Base-by-base conservation (phyloP, 2,888 invertebrate species). In the Acronicta leporina region DNA sequence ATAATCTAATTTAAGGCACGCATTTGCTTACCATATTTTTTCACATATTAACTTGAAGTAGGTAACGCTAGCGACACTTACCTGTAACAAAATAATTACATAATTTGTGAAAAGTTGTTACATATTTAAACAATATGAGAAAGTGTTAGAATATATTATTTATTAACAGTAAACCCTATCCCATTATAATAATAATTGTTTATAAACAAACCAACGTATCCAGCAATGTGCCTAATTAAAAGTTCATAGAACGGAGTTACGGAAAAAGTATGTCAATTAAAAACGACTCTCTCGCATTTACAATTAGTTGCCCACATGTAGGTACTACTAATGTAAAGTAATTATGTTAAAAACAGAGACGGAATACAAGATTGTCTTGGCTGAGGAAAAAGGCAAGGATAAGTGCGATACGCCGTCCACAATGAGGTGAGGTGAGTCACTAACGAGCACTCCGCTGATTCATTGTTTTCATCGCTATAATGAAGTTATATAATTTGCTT, bases 381-480 rank as follows among this genome's bases (percentile, higher is more conserved):
- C 41, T 52, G 52, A 60, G 72, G 62, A 58, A 71, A 52, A 62
- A 58, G 52, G 53, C 38, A 59, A 71, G 75, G 56, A 70, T 64
- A 66, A 75, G 57, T 51, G 58, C 75, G 48, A 71, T 62, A 56
- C 63, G 58, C 53, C 70, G 56, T 71, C 60, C 66, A 76, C 77
- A 66, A 70, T 65, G 63, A 63, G 50, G 47, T 52, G 48, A 65
- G 48, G 73, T 90, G 90, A 91, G 63, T 92, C 90, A 91, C 79
- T 87, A 86, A 89, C 83, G 81, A 87, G 81, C 80, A 66, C 75
- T 62, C 63, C 60, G 80, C 74, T 91, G 91, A 90, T 85, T 90
- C 91, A 91, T 89, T 91, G 87, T 88, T 89, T 87, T 84, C 84
- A 86, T 82, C 77, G 67, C 73, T 72, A 75, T 82, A 83, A 85